phyloP scores from a whole-genome alignment of 2,113 vertebrate genomes.

The Ceyx melanurus region DNA sequence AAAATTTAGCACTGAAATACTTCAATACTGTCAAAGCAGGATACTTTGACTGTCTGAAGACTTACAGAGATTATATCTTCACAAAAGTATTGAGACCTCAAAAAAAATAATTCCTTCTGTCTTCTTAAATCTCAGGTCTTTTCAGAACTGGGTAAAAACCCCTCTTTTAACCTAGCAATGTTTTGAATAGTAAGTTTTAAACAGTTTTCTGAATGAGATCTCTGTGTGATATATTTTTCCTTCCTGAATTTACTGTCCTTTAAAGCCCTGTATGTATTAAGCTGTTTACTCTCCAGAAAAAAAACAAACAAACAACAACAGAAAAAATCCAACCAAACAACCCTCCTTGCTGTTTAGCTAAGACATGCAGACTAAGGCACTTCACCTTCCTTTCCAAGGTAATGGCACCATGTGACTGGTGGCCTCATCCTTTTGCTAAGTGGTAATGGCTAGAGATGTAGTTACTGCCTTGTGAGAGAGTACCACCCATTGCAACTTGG shows the following conservation, averaged over 20 bases:
- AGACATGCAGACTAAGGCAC: not conserved
- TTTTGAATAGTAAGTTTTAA: not conserved
- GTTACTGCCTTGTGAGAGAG: not conserved
- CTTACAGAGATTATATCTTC: not conserved
- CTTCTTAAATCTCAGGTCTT: not conserved
- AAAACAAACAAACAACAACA: too few species aligned
- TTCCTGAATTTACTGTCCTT: not conserved
- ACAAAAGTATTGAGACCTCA: not conserved
- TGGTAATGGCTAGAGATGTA: not conserved
- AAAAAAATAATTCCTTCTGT: not conserved
- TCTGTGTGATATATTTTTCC: not conserved
- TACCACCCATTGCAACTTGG: not conserved
- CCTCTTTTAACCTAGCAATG: not conserved
- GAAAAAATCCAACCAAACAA: too few species aligned
- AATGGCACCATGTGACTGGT: not conserved
- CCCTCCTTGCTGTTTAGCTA: not conserved
- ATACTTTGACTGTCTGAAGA: not conserved
- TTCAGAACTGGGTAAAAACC: accelerated
- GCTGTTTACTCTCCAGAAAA: not conserved
- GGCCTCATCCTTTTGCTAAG: not conserved
- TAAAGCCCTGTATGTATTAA: accelerated
- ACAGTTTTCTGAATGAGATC: not conserved
- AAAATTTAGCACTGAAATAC: not conserved
- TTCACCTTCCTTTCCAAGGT: not conserved
- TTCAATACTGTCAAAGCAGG: not conserved